Percentiles rank a stretch among this genome's conserved stretches.
phyloP scores from a whole-genome alignment of 2,888 invertebrate species.

The Sminthurinus aureus region DNA sequence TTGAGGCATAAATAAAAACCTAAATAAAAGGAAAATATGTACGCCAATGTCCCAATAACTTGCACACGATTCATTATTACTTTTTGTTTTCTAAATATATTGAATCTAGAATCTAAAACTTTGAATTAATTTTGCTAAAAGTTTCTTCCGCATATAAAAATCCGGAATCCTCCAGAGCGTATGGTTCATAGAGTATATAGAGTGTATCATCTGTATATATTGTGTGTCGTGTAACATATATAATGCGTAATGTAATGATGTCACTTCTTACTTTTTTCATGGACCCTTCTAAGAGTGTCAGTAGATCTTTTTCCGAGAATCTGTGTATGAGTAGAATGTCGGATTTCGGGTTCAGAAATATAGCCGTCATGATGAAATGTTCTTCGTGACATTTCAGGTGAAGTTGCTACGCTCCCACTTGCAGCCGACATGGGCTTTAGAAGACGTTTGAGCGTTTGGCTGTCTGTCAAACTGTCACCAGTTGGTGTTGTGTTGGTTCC shows the following conservation, averaged over 20 bases:
- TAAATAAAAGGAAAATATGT: too few relatives aligned
- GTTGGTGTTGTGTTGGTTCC: conserved; percentile 60
- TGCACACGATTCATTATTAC: too few relatives aligned
- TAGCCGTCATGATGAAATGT: conserved; percentile 66
- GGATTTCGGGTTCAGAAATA: conserved; percentile 61
- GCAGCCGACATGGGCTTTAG: conserved; percentile 49
- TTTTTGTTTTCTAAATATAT: too few relatives aligned
- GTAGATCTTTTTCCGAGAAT: conserved; percentile 66
- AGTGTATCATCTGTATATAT: too few relatives aligned
- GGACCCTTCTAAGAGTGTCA: conserved; percentile 57
- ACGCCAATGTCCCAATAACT: too few relatives aligned
- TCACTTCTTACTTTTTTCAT: conserved; percentile 52
- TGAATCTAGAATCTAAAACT: too few relatives aligned
- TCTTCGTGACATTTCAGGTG: conserved; percentile 87
- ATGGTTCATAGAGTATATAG: too few relatives aligned
- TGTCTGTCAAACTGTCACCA: conserved; percentile 69
- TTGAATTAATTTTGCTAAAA: too few relatives aligned
- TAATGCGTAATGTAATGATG: not conserved
- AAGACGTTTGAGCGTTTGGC: conserved; percentile 87
- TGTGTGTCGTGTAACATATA: not conserved
- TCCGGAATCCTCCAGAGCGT: too few relatives aligned
- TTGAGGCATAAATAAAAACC: too few relatives aligned
- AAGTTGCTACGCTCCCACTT: conserved; percentile 71
- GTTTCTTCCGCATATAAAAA: too few relatives aligned
- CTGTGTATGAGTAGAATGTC: conserved; percentile 69